Conservation (phyloP, 2,113 vertebrate species). For the Gulo gulo region DNA sequence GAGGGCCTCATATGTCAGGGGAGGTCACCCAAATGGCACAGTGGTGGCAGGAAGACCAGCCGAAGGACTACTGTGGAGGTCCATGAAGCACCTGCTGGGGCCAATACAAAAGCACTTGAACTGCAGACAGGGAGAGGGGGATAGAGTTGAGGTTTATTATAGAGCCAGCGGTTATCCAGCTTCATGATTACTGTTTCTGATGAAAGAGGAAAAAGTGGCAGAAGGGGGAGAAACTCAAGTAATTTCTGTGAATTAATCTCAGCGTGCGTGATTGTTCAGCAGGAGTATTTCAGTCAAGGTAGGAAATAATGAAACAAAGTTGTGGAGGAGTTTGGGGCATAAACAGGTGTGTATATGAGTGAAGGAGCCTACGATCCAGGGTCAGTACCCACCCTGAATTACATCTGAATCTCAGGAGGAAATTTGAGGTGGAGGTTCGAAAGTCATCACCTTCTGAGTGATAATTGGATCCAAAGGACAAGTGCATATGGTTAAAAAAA, state of each 20-base stretch:
- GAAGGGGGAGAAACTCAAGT: background rate
- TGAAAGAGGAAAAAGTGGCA: background rate
- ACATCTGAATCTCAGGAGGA: background rate
- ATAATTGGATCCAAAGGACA: background rate
- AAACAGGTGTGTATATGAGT: background rate
- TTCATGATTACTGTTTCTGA: background rate
- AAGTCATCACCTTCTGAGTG: background rate
- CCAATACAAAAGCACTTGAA: background rate
- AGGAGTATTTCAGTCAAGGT: background rate
- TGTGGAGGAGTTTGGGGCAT: background rate
- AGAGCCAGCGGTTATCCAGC: background rate
- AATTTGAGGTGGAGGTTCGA: background rate
- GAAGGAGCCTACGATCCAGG: background rate
- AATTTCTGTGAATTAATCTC: background rate
- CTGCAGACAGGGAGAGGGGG: background rate
- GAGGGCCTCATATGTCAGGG: background rate
- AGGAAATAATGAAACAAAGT: background rate
- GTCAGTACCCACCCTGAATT: background rate
- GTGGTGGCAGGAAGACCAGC: background rate
- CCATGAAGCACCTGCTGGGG: rapidly evolving
- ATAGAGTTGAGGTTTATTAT: background rate
- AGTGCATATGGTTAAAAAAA: background rate
- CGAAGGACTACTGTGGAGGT: background rate
- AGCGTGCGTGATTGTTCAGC: background rate
- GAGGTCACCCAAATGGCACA: background rate